A percentile compares a stretch with the other conserved stretches of the same genome.
phyloP scores from a whole-genome alignment of 1,140 invertebrate genomes.

The Drosophila leontia region DNA sequence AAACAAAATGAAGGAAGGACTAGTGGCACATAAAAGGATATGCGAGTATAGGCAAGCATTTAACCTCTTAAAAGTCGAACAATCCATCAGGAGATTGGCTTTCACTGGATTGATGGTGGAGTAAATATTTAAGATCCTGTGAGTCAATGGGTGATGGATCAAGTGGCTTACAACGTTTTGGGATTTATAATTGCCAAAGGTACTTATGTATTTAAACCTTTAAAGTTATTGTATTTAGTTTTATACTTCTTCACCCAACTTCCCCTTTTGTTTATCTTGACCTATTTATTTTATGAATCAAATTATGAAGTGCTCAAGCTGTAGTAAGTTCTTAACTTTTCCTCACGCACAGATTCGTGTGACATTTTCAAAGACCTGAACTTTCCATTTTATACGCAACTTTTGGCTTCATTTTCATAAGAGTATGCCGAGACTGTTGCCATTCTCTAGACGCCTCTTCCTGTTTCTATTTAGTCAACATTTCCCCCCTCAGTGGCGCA shows the following conservation, averaged over 20 bases:
- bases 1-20: conserved; percentile 21
- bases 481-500: conserved; percentile 2
- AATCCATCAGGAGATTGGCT: conserved; percentile 50
- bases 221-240: background rate
- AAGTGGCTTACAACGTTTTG: conserved; percentile 2
- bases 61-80: conserved; percentile 40
- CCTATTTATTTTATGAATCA: background rate
- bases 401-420: conserved; percentile 33
- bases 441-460: conserved; percentile 17
- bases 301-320: background rate
- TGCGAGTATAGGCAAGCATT: conserved; percentile 37
- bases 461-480: conserved; percentile 27
- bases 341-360: background rate
- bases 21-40: conserved; percentile 35
- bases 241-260: background rate
- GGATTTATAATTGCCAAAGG: background rate
- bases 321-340: background rate
- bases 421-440: conserved; percentile 9
- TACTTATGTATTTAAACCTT: too few relatives aligned
- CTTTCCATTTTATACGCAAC: conserved; percentile 16
- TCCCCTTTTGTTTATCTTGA: background rate
- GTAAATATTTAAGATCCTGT: conserved; percentile 33
- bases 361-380: conserved; percentile 4
- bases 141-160: conserved; percentile 6
- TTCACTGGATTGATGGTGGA: conserved; percentile 21